phyloP scores from a whole-genome alignment of 2,797 vertebrate genomes.

The Xenops minutus region DNA sequence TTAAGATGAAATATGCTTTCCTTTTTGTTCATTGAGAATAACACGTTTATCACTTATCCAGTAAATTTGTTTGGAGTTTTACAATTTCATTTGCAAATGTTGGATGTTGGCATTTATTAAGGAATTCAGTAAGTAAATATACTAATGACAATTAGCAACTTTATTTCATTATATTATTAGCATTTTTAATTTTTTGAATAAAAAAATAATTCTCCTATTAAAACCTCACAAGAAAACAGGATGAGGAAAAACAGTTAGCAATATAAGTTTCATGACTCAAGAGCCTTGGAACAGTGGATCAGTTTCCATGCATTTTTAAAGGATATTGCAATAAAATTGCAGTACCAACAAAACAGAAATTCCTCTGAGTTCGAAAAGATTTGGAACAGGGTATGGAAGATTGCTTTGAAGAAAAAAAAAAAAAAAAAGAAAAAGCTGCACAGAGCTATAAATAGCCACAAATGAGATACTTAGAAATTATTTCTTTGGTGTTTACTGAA shows the following conservation, averaged over 20 bases:
- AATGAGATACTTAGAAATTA: not conserved
- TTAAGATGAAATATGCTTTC: not conserved
- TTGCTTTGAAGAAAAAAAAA: not conserved
- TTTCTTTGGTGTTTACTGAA: slow-evolving; percentile 8
- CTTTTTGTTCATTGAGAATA: not conserved
- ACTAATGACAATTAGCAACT: not conserved
- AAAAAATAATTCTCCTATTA: not conserved
- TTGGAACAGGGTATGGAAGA: not conserved
- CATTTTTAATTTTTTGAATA: not conserved
- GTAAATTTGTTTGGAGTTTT: not conserved
- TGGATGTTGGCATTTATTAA: not conserved
- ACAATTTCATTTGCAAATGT: not conserved
- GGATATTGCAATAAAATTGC: not conserved
- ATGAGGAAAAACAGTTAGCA: not conserved
- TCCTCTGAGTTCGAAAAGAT: not conserved
- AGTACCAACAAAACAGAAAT: not conserved
- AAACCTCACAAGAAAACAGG: not conserved
- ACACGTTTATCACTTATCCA: not conserved
- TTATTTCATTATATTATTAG: not conserved
- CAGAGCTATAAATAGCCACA: not conserved
- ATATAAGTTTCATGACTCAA: not conserved
- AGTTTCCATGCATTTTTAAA: slow-evolving; percentile 31
- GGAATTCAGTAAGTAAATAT: not conserved
- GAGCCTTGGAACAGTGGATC: not conserved
- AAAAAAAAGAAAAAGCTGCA: not conserved